A percentile compares a stretch with the other conserved stretches of the same genome.
phyloP scores from a whole-genome alignment of 2,888 invertebrate genomes.

The Coenonympha arcania region DNA sequence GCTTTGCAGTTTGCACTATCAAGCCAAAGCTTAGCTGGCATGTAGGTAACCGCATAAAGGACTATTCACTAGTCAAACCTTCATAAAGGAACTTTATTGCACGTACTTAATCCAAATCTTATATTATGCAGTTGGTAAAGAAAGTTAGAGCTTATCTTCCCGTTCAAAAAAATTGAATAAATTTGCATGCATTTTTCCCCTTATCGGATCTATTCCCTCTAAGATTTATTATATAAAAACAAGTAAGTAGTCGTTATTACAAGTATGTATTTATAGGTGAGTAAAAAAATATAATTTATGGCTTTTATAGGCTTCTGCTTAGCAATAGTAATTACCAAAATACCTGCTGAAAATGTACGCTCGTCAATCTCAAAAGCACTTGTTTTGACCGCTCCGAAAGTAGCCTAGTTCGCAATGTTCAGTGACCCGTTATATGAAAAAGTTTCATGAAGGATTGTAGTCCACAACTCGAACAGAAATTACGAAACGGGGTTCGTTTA shows the following conservation, averaged over 20 bases:
- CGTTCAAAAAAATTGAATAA: no score
- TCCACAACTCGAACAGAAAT: slow-evolving; percentile 11
- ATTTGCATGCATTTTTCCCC: no score
- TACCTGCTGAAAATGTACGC: neutral
- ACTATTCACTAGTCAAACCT: no score
- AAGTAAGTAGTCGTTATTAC: no score
- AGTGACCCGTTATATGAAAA: slow-evolving; percentile 20
- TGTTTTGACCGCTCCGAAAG: slow-evolving; percentile 16
- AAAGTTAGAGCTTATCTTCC: neutral
- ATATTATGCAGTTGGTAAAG: neutral
- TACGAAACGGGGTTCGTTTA: slow-evolving; percentile 1
- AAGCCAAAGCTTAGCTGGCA: neutral
- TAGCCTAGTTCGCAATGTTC: slow-evolving; percentile 16
- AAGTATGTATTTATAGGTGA: no score
- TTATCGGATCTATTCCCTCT: neutral
- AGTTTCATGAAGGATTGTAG: slow-evolving; percentile 17
- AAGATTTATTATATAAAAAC: no score
- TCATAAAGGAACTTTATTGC: neutral
- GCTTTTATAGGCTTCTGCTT: no score
- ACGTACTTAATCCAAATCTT: neutral
- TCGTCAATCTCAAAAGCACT: slow-evolving; percentile 9
- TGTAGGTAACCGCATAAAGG: neutral
- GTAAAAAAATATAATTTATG: no score
- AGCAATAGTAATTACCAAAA: neutral
- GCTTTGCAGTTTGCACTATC: neutral